Conservation (phyloP, 1,140 invertebrate genomes). For the Mya arenaria region DNA sequence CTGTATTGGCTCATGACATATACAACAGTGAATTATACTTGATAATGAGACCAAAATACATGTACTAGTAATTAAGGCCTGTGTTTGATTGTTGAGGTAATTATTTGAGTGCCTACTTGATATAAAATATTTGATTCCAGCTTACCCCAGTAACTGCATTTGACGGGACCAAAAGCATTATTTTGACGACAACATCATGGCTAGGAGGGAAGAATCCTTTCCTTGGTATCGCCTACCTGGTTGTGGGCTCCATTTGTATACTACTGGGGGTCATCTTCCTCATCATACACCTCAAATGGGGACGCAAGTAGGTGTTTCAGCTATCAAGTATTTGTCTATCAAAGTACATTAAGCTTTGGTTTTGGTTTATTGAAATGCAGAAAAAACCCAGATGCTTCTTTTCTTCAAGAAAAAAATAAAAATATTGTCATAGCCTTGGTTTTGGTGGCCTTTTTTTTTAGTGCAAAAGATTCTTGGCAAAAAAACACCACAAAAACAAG, state of each 20-base stretch:
- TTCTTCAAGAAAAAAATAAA: too few relatives aligned
- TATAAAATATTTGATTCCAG: constrained; percentile 82
- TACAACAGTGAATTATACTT: not conserved
- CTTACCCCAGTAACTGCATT: constrained; percentile 94
- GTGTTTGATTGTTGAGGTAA: too few relatives aligned
- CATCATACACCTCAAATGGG: constrained; percentile 89
- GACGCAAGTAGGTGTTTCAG: constrained; percentile 77
- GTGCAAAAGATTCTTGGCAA: too few relatives aligned
- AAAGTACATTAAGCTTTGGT: too few relatives aligned
- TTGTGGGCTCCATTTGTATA: constrained; percentile 96
- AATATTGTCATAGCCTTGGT: too few relatives aligned
- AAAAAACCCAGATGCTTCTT: too few relatives aligned
- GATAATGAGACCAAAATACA: not conserved
- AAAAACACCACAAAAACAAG: too few relatives aligned
- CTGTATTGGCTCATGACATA: too few relatives aligned
- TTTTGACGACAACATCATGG: constrained; percentile 98
- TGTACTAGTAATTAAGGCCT: too few relatives aligned
- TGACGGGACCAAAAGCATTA: constrained; percentile 95
- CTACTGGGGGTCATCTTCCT: constrained; percentile 95
- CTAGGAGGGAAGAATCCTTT: constrained; percentile 99
- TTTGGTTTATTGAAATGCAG: too few relatives aligned
- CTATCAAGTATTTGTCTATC: too few relatives aligned
- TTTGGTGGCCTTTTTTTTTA: too few relatives aligned
- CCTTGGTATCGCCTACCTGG: constrained; percentile 98
- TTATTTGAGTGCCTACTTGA: constrained; percentile 8